Percentiles rank a stretch among this genome's conserved stretches.
Conservation (phyloP, 2,797 vertebrate genomes). For the Cirrhinus molitorella region DNA sequence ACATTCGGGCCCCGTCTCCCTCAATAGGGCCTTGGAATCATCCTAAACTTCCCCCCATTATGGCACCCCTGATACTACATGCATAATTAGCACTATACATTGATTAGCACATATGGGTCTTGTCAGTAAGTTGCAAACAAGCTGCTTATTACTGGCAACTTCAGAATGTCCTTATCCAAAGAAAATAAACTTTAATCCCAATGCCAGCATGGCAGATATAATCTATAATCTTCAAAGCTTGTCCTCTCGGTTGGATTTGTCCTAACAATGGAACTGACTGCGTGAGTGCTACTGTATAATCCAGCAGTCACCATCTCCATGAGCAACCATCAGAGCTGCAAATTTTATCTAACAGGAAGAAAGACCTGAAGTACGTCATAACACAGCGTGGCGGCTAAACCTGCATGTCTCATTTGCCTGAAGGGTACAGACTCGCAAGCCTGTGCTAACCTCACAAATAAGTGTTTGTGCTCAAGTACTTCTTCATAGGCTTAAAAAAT, state of each 20-base stretch:
- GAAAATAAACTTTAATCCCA: conserved; percentile 3
- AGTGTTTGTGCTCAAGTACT: conserved; percentile 48
- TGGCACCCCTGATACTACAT: background rate
- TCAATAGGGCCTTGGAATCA: no score
- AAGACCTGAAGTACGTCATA: conserved; percentile 51
- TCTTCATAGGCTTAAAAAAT: conserved; percentile 50
- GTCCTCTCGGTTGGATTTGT: conserved; percentile 29
- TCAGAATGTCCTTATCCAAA: background rate
- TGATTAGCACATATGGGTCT: background rate
- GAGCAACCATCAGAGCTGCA: conserved; percentile 53
- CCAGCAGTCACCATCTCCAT: conserved; percentile 41
- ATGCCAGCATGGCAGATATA: conserved; percentile 25
- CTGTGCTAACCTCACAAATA: conserved; percentile 43
- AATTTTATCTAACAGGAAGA: conserved; percentile 54
- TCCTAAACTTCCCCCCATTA: no score
- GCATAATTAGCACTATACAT: background rate
- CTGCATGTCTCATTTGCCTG: conserved; percentile 65
- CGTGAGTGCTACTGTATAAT: conserved; percentile 46
- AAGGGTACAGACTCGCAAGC: conserved; percentile 35
- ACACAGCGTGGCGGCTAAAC: conserved; percentile 61
- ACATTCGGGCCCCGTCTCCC: no score
- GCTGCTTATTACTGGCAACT: background rate
- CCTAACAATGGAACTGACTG: conserved; percentile 23
- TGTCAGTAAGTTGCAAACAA: background rate
- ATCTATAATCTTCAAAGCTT: conserved; percentile 47